A percentile compares a stretch with the other conserved stretches of the same genome.
Conservation (phyloP, 1,140 invertebrate species). For the Magallana ariakensis region DNA sequence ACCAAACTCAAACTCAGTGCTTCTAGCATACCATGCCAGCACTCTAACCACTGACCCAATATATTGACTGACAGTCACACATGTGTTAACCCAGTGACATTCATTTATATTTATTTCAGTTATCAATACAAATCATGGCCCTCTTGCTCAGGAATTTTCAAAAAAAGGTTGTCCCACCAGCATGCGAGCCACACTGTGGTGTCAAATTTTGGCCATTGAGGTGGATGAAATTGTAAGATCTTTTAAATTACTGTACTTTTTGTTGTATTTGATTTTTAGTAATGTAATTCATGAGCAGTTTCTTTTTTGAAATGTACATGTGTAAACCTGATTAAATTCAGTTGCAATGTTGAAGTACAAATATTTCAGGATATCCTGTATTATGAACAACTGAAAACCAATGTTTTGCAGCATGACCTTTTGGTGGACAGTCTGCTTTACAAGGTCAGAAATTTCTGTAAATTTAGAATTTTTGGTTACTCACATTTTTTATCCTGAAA, state of each 20-base stretch:
- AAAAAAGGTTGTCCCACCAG: constrained; percentile 91
- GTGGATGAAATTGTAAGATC: constrained; percentile 80
- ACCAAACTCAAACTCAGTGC: too few relatives aligned
- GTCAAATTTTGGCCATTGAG: constrained; percentile 88
- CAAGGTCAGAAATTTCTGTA: constrained; percentile 83
- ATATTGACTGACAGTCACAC: too few relatives aligned
- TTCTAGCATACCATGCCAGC: too few relatives aligned
- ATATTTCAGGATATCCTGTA: constrained; percentile 87
- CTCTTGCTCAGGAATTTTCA: constrained; percentile 85
- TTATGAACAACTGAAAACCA: constrained; percentile 90
- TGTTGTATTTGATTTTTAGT: not conserved
- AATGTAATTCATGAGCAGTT: not conserved
- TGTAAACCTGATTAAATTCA: not conserved
- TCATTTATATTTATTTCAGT: constrained; percentile 66
- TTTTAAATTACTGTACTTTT: too few relatives aligned
- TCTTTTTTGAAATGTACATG: not conserved
- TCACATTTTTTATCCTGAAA: not conserved
- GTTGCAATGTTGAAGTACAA: too few relatives aligned
- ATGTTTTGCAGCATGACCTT: constrained; percentile 93
- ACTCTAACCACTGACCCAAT: too few relatives aligned
- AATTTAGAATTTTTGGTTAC: not conserved
- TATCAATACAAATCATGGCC: constrained; percentile 76
- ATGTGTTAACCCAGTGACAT: not conserved
- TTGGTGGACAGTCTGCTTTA: constrained; percentile 96
- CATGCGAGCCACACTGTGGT: constrained; percentile 89